These are phyloP conservation scores for Onthophagus sagittarius DNA, from an alignment of 2,888 invertebrate species.

Conservation along the genomic window DNA sequence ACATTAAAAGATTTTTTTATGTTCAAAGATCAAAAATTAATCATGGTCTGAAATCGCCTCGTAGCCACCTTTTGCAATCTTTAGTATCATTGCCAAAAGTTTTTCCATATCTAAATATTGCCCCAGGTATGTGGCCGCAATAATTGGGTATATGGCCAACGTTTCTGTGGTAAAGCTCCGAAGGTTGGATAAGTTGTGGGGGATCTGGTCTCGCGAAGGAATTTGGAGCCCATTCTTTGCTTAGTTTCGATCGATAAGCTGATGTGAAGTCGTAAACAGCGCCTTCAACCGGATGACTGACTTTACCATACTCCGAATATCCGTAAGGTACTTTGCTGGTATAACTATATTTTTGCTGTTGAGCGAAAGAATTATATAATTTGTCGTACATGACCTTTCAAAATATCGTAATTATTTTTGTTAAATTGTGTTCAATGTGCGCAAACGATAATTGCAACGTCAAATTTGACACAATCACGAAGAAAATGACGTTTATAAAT, in stretches of 20 bases:
- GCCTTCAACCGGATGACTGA: conserved; percentile 62
- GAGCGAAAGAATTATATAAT: conserved; percentile 42
- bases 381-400: conserved; percentile 36
- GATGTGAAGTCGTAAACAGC: conserved; percentile 72
- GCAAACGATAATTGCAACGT: not conserved
- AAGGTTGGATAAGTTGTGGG: conserved; percentile 49
- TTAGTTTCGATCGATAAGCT: conserved; percentile 66
- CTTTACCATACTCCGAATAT: conserved; percentile 60
- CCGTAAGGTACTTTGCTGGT: conserved; percentile 65
- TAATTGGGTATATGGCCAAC: conserved; percentile 74
- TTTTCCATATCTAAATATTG: conserved; percentile 61
- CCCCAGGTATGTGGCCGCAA: conserved; percentile 74
- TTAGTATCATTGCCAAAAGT: conserved; percentile 71
- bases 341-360: conserved; percentile 48
- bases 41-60: conserved; percentile 57
- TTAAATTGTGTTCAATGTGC: not conserved
- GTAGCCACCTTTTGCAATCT: conserved; percentile 70
- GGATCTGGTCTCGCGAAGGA: conserved; percentile 54
- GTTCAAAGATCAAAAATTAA: not conserved
- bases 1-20: conserved; percentile 3
- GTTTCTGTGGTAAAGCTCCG: conserved; percentile 69
- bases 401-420: not conserved
- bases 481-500: not conserved
- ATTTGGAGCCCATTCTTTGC: conserved; percentile 72
- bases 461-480: not conserved